Evolutionary conservation across 1,140 invertebrate species (phyloP), one percentile per base, ranked within the genome.

Genomic region (Camponotus pennsylvanicus): DNA sequence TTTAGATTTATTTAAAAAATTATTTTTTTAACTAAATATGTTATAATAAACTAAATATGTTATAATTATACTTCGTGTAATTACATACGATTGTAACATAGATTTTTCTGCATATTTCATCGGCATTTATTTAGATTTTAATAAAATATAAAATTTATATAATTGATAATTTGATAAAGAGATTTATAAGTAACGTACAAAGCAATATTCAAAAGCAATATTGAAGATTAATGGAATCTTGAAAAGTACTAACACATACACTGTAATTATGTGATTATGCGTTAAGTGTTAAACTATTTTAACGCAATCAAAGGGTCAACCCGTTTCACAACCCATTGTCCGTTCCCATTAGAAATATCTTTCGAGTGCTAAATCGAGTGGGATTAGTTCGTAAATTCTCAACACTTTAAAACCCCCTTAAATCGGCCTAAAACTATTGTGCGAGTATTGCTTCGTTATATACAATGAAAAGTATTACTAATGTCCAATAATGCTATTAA

Each of bases 341-440:
- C 18, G 61, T 66, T 66, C 76, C 76, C 76, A 78, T 45, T 66
- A 78, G 40, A 78, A 64, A 52, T 78, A 59, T 78, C 11, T 8
- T 66, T 78, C 59, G 42, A 78, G 76, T 78, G 63, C 42, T 42
- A 21, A 40, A 78, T 78, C 76, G 76, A 78, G 76, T 78, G 61
- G 76, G 76, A 78, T 78, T 11, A 78, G 61, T 42, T 49, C 57
- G 40, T 63, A n/a, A 77, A 77, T 64, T 77, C 75, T 57, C 32
- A 78, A n/a, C 59, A 45, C 59, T 78, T 66, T 78, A 0, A 34
- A 27, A 49, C 27, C 76, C 76, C 37, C 32, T 78, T 40, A 15
- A 66, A 66, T 77, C 75, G 9, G 21, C 18, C 75, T 64, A 63
- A 77, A 75, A 75, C n/a, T 73, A 55, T 52, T 52, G 9, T 13